phyloP scores from a whole-genome alignment of 2,113 vertebrate species.

The Tylochromis polylepis region DNA sequence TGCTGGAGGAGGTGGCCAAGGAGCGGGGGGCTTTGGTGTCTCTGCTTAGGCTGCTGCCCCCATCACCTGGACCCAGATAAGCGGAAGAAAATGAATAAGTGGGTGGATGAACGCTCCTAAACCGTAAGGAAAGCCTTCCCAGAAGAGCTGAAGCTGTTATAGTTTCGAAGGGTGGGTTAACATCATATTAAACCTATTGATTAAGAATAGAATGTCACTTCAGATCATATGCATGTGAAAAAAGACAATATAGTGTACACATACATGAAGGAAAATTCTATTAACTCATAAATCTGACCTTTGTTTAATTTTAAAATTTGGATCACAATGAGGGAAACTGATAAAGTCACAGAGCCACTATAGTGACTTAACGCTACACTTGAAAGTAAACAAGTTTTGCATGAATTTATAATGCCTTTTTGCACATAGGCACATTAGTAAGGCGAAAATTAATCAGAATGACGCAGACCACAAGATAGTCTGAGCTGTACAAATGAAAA shows the following conservation, averaged over 20 bases:
- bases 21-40: background rate
- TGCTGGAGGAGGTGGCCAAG: background rate
- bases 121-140: background rate
- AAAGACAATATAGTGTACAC: background rate
- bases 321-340: background rate
- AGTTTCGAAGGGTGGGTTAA: background rate
- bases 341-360: background rate
- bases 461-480: background rate
- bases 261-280: background rate
- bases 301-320: background rate
- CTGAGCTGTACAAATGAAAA: background rate
- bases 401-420: background rate
- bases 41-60: background rate
- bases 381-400: background rate
- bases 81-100: background rate
- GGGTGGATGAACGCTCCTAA: background rate
- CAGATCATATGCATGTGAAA: background rate
- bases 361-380: background rate
- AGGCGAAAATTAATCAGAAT: background rate
- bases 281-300: background rate
- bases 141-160: background rate
- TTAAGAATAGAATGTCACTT: background rate
- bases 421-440: background rate
- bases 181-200: background rate
- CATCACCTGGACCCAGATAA: background rate